These are phyloP conservation scores for Theretra japonica DNA, from an alignment of 2,888 invertebrate genomes.

Conservation along the genomic window DNA sequence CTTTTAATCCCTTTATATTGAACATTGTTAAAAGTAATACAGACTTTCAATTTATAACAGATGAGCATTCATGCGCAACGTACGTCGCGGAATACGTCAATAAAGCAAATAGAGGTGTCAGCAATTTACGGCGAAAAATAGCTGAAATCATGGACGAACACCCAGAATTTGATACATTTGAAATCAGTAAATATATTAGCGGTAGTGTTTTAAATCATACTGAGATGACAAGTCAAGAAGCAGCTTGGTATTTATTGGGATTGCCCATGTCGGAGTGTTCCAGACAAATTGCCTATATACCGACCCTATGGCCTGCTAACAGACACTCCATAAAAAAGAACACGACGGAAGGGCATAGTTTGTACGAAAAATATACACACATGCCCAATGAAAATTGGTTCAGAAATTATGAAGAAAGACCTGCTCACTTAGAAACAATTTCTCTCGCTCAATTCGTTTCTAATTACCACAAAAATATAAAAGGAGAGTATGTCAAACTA, in stretches of 20 bases:
- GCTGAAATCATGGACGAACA: constrained; percentile 45
- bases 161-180: constrained; percentile 36
- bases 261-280: constrained; percentile 44
- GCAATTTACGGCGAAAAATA: constrained; percentile 56
- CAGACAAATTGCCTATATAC: constrained; percentile 35
- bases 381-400: constrained; percentile 63
- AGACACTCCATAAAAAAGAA: constrained; percentile 55
- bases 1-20: constrained; percentile 58
- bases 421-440: constrained; percentile 48
- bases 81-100: constrained; percentile 65
- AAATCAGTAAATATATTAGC: constrained; percentile 41
- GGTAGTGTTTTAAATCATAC: constrained; percentile 38
- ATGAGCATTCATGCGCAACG: constrained; percentile 64
- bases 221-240: constrained; percentile 59
- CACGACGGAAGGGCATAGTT: constrained; percentile 49
- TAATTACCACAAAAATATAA: constrained; percentile 41
- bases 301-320: constrained; percentile 55
- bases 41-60: constrained; percentile 60
- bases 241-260: constrained; percentile 47
- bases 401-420: constrained; percentile 60
- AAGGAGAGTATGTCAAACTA: constrained; percentile 12
- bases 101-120: constrained; percentile 58
- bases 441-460: constrained; percentile 59
- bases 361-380: constrained; percentile 51
- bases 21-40: constrained; percentile 50